A percentile compares a stretch with the other conserved stretches of the same genome.
Evolutionary conservation across 2,113 vertebrate species (phyloP).

Genomic region (Conger conger): DNA sequence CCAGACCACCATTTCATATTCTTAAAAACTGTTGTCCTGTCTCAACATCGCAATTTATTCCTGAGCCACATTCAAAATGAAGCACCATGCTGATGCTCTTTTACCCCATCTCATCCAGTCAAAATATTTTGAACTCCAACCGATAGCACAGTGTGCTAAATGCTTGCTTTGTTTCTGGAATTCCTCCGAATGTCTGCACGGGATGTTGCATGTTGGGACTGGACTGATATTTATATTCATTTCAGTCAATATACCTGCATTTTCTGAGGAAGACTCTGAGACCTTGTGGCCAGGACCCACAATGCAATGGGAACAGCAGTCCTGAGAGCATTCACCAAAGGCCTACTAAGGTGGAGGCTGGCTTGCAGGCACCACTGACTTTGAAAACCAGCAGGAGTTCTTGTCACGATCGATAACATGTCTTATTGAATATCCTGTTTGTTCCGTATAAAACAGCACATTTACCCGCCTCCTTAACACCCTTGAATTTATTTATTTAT

Average conservation of each 20-base stretch:
- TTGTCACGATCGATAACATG: background rate
- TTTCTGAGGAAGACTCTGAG: background rate
- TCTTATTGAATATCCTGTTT: slow-evolving; percentile 1
- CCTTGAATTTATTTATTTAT: background rate
- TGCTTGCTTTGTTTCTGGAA: background rate
- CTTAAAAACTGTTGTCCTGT: background rate
- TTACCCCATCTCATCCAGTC: background rate
- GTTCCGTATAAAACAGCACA: background rate
- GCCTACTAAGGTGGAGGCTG: background rate
- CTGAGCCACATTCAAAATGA: background rate
- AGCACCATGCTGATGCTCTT: background rate
- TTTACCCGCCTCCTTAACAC: background rate
- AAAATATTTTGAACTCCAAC: background rate
- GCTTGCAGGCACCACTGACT: background rate
- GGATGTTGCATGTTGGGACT: background rate
- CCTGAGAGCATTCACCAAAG: background rate
- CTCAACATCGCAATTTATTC: background rate
- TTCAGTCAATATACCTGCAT: background rate
- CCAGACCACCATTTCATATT: background rate
- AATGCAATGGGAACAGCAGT: background rate
- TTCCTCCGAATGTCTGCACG: background rate
- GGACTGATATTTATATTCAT: slow-evolving; percentile 18
- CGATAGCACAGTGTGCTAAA: background rate
- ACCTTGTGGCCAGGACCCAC: background rate
- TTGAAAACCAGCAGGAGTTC: slow-evolving; percentile 1